Base-by-base conservation (phyloP, 2,888 invertebrate genomes). In the Scrobipalpa costella region DNA sequence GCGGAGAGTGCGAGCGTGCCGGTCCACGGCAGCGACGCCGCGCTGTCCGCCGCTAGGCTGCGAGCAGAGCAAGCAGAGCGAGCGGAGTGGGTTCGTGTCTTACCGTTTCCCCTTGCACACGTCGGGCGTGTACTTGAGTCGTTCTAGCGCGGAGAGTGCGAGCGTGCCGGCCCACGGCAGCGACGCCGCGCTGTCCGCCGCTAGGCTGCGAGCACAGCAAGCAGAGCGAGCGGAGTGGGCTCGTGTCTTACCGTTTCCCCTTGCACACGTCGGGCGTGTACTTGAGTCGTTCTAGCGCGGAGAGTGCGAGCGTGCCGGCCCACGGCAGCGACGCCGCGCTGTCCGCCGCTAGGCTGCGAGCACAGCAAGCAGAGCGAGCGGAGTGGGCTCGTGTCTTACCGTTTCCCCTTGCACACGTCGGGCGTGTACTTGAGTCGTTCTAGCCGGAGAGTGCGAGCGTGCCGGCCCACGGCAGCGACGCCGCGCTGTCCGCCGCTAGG, bases 241-340 rank as follows among this genome's bases (percentile, higher is more conserved):
- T n/a, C n/a, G n/a, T 27, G 27, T 27, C 2, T 27, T 44, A 77
- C 78, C 77, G 71, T 63, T 78, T 77, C 36, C 74, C 76, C 67
- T 86, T 87, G 66, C 77, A 78, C 58, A 69, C 76, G 27, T 80
- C 77, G 0, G 79, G 78, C 0, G 76, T 67, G 64, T 77, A 78
- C 0, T 70, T 69, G 19, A 89, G 73, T 5, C 64, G 52, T 0
- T 79, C 73, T 0, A 86, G 67, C 0, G 88, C 85, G 8, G 66
- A 63, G 59, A 88, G 70, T 15, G 88, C 91, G 8, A 71, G 66
- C 0, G 80, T 69, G 1, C 86, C 92, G 9, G 78, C 76, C 88
- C 88, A 87, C 0, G 90, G 88, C 49, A 91, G 69, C 7, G 87
- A 70, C 0, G 91, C 91, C 7, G 92, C 90, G 2, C 77, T 73